These are phyloP conservation scores for Lasius fuliginosus DNA, from an alignment of 2,888 invertebrate species.

Conservation along the genomic window DNA sequence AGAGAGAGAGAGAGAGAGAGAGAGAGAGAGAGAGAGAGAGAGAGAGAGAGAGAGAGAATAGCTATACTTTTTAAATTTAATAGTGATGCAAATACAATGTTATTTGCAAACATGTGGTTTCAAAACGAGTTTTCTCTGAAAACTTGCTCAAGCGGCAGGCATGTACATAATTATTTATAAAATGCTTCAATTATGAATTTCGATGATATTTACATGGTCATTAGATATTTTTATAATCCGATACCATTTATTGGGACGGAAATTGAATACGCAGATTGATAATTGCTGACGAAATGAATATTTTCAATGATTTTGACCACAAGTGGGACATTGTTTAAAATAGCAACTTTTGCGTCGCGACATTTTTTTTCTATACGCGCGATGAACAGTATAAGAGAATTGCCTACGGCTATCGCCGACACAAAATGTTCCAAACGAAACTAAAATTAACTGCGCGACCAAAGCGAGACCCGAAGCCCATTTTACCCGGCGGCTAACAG, in stretches of 20 bases:
- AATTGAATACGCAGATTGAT: neutral
- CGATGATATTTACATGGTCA: neutral
- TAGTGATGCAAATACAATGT: neutral
- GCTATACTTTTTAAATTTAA: slow-evolving; percentile 4
- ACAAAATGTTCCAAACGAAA: slow-evolving; percentile 54
- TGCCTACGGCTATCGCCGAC: slow-evolving; percentile 51
- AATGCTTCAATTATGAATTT: slow-evolving; percentile 1
- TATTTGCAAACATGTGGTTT: neutral
- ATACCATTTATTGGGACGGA: neutral
- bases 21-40: no score
- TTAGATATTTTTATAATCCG: neutral
- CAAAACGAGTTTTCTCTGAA: neutral
- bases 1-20: no score
- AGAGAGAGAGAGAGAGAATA: no score
- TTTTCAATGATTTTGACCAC: neutral
- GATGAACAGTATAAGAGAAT: slow-evolving; percentile 37
- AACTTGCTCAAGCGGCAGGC: neutral
- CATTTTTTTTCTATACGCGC: neutral
- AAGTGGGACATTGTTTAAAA: neutral
- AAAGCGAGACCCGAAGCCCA: slow-evolving; percentile 49
- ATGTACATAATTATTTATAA: slow-evolving; percentile 24
- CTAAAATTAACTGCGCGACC: slow-evolving; percentile 54
- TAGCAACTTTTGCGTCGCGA: slow-evolving; percentile 19
- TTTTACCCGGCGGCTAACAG: slow-evolving; percentile 51
- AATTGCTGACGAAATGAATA: neutral